These are phyloP conservation scores for Bos indicus DNA, from an alignment of 2,113 vertebrate genomes.

Conservation along the genomic window DNA sequence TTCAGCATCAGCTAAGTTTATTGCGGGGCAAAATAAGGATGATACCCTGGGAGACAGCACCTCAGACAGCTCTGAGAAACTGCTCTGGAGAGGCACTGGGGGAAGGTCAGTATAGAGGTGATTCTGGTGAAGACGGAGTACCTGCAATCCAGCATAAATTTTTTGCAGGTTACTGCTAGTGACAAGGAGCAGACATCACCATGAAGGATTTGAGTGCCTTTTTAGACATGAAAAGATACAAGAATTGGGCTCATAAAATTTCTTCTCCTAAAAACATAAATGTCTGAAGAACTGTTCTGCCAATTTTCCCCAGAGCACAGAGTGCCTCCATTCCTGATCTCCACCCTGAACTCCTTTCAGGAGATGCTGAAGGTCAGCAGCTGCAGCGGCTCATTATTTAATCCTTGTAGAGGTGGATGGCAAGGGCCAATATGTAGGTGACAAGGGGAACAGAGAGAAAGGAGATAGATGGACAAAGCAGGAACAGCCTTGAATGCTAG, in stretches of 20 bases:
- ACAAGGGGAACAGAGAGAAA: background rate
- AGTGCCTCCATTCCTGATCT: background rate
- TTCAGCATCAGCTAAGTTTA: background rate
- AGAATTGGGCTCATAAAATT: background rate
- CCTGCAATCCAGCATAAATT: background rate
- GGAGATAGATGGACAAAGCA: background rate
- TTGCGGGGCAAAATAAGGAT: background rate
- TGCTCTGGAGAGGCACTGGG: background rate
- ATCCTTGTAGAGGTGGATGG: background rate
- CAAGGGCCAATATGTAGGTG: background rate
- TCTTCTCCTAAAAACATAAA: background rate
- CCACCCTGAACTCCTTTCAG: background rate
- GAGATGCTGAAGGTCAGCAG: background rate
- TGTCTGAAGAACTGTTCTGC: background rate
- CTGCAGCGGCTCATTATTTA: background rate
- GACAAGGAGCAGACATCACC: background rate
- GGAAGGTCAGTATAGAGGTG: background rate
- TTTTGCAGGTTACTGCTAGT: background rate
- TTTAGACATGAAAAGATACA: background rate
- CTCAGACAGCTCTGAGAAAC: background rate
- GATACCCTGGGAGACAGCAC: background rate
- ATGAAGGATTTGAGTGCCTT: background rate
- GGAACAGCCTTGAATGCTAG: background rate
- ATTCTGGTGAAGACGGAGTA: background rate
- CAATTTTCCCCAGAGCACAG: background rate